These are phyloP conservation scores for Heliocidaris tuberculata DNA, from an alignment of 35 echinoderm and acorn worm species.

Conservation along the genomic window DNA sequence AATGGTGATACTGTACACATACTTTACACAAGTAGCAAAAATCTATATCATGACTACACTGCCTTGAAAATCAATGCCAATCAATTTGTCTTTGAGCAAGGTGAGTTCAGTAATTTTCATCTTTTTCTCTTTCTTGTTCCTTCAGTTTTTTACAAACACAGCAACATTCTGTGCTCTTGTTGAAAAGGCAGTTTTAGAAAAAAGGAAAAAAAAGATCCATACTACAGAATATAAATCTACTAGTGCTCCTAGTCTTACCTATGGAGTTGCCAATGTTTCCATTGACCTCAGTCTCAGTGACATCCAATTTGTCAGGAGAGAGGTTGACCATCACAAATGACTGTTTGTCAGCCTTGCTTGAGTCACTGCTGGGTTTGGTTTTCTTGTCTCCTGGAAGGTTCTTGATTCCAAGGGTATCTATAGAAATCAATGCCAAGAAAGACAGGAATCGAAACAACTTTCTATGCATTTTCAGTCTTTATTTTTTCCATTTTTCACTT, in stretches of 20 bases:
- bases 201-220: background rate
- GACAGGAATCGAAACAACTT: too few relatives aligned
- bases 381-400: constrained; percentile 37
- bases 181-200: background rate
- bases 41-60: background rate
- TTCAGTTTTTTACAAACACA: background rate
- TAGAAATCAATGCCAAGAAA: background rate
- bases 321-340: constrained; percentile 47
- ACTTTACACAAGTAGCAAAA: too few relatives aligned
- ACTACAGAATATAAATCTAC: background rate
- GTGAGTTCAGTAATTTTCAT: background rate
- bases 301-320: constrained; percentile 46
- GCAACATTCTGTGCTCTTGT: background rate
- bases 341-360: constrained; percentile 40
- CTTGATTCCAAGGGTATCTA: constrained; percentile 39
- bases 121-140: background rate
- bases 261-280: constrained; percentile 41
- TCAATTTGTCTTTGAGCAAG: background rate
- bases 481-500: too few relatives aligned
- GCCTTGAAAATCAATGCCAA: background rate
- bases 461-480: too few relatives aligned
- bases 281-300: constrained; percentile 41
- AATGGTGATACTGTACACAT: too few relatives aligned
- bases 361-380: constrained; percentile 21
- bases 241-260: background rate